These are phyloP conservation scores for Tetramorium bicarinatum DNA, from an alignment of 2,888 invertebrate species.

Conservation along the genomic window DNA sequence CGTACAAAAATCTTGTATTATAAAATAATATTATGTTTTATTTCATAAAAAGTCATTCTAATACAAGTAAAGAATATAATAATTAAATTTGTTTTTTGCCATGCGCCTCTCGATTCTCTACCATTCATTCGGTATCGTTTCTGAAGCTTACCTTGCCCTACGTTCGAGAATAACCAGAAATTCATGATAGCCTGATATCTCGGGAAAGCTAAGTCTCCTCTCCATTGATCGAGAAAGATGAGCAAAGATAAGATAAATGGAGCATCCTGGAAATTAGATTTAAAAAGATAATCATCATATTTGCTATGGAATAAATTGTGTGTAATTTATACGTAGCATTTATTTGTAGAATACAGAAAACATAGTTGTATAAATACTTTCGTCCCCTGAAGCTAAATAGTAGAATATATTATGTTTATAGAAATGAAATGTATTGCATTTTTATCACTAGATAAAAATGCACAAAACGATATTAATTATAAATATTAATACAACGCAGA, in stretches of 20 bases:
- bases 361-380: neutral
- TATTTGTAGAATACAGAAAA: neutral
- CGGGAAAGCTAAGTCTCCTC: constrained; percentile 55
- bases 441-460: neutral
- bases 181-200: constrained; percentile 73
- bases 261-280: constrained; percentile 22
- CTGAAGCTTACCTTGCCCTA: neutral
- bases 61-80: too few species aligned
- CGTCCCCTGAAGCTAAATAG: neutral
- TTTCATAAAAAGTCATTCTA: too few species aligned
- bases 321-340: neutral
- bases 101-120: neutral
- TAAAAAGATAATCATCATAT: neutral
- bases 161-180: neutral
- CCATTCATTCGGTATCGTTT: neutral
- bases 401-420: neutral
- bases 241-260: constrained; percentile 62
- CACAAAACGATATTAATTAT: neutral
- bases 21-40: too few species aligned
- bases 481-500: neutral
- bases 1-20: too few species aligned
- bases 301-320: neutral
- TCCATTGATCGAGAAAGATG: neutral
- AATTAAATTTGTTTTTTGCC: too few species aligned
- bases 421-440: neutral